Evolutionary conservation across 23 tunicate species (phyloP).

Genomic region (Ascidia mentula): DNA sequence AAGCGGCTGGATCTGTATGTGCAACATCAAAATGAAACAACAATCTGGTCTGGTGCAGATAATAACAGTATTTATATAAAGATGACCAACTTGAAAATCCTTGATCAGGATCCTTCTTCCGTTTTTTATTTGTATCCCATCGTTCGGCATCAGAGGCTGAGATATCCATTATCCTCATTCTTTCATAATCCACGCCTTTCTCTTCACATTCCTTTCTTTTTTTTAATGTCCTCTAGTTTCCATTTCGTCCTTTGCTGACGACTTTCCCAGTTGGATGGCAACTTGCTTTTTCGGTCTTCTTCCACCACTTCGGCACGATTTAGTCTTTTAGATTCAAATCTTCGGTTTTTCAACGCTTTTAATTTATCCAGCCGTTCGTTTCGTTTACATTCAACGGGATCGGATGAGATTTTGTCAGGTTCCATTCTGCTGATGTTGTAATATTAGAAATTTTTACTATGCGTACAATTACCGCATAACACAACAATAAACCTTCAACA

Average conservation of each 20-base stretch:
- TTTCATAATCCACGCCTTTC: conserved; percentile 69
- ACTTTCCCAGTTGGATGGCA: conserved; percentile 83
- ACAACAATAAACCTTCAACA: too few species aligned
- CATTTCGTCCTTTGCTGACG: conserved; percentile 75
- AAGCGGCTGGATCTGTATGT: too few species aligned
- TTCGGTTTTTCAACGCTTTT: conserved; percentile 35
- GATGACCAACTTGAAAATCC: conserved; percentile 96
- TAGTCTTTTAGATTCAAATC: conserved; percentile 59
- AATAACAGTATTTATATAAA: too few species aligned
- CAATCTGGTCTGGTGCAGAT: too few species aligned
- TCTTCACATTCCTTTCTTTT: conserved; percentile 68
- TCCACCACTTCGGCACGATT: conserved; percentile 89
- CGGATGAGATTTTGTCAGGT: too few species aligned
- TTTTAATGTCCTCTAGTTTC: conserved; percentile 67
- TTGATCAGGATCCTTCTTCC: conserved; percentile 73
- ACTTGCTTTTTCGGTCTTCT: conserved; percentile 75
- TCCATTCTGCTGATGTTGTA: too few species aligned
- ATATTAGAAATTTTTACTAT: too few species aligned
- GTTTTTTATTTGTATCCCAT: conserved; percentile 30
- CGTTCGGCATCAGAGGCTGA: conserved; percentile 81
- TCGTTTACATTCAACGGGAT: background rate
- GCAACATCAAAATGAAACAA: too few species aligned
- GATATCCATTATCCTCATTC: conserved; percentile 48
- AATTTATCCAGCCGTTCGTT: conserved; percentile 32
- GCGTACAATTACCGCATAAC: too few species aligned